These are phyloP conservation scores for Megalurothrips usitatus DNA, from an alignment of 2,888 invertebrate species.

Conservation along the genomic window DNA sequence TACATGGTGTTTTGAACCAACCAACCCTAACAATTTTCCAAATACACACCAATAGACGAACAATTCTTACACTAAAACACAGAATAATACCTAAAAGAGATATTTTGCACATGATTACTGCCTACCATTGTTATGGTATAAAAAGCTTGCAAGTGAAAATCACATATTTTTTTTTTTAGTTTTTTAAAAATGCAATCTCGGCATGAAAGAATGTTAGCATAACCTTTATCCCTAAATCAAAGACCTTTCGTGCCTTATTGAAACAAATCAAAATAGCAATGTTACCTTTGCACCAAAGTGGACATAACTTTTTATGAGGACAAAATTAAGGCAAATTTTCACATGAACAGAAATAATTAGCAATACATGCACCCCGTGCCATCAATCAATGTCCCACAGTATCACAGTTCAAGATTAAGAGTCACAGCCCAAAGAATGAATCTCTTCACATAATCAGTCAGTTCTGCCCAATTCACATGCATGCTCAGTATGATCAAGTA, in stretches of 20 bases:
- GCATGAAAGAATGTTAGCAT: too few relatives aligned
- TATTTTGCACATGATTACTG: too few relatives aligned
- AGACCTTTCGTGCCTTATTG: too few relatives aligned
- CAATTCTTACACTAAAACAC: neutral
- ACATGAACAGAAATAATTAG: neutral
- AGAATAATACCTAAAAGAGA: neutral
- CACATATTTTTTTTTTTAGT: too few relatives aligned
- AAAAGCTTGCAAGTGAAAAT: too few relatives aligned
- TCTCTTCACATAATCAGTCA: slow-evolving; percentile 4
- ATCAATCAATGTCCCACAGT: slow-evolving; percentile 1
- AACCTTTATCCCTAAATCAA: too few relatives aligned
- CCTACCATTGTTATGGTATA: too few relatives aligned
- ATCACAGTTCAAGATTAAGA: slow-evolving; percentile 7
- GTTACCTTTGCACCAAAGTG: neutral
- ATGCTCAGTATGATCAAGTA: neutral
- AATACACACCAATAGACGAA: neutral
- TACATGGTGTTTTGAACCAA: too few relatives aligned
- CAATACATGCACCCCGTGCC: neutral
- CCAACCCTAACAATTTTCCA: neutral
- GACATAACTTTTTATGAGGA: neutral
- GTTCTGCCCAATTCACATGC: neutral
- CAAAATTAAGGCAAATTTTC: neutral
- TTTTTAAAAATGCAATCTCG: too few relatives aligned
- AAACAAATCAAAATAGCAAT: too few relatives aligned
- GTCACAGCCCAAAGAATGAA: slow-evolving; percentile 12